These are phyloP conservation scores for Agonum fuliginosum DNA, from an alignment of 2,888 invertebrate species.

Conservation along the genomic window DNA sequence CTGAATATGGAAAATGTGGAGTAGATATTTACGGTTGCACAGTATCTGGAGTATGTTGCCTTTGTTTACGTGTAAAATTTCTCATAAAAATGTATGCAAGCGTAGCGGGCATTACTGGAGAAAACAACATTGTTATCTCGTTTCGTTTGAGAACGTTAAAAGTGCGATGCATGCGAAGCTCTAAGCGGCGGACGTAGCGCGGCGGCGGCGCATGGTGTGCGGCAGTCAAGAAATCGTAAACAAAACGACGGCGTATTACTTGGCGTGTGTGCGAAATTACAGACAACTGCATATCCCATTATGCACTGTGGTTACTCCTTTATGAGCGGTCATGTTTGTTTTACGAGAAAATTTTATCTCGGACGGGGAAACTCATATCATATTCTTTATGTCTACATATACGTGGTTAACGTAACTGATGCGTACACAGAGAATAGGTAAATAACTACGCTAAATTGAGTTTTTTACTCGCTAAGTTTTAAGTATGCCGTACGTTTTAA, in stretches of 20 bases:
- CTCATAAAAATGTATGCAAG: constrained; percentile 26
- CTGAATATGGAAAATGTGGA: neutral
- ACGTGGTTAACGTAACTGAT: constrained; percentile 54
- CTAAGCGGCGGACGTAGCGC: neutral
- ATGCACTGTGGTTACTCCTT: constrained; percentile 55
- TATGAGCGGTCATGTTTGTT: constrained; percentile 56
- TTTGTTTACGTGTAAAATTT: constrained; percentile 34
- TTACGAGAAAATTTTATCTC: constrained; percentile 56
- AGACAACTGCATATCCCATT: constrained; percentile 55
- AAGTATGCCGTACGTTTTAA: constrained; percentile 48
- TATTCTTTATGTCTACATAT: constrained; percentile 57
- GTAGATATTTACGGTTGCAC: neutral
- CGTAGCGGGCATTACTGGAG: neutral
- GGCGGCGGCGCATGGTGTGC: too few relatives aligned
- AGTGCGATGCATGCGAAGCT: neutral
- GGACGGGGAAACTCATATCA: constrained; percentile 54
- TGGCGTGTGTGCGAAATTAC: constrained; percentile 47
- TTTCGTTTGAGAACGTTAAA: neutral
- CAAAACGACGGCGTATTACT: constrained; percentile 35
- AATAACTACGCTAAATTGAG: constrained; percentile 55
- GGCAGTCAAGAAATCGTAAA: constrained; percentile 44
- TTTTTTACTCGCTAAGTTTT: constrained; percentile 52
- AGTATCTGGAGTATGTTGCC: neutral
- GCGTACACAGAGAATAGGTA: constrained; percentile 50
- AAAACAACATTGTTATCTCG: constrained; percentile 23